These are phyloP conservation scores for Heliconius aoede DNA, from an alignment of 2,888 invertebrate species.

Conservation along the genomic window DNA sequence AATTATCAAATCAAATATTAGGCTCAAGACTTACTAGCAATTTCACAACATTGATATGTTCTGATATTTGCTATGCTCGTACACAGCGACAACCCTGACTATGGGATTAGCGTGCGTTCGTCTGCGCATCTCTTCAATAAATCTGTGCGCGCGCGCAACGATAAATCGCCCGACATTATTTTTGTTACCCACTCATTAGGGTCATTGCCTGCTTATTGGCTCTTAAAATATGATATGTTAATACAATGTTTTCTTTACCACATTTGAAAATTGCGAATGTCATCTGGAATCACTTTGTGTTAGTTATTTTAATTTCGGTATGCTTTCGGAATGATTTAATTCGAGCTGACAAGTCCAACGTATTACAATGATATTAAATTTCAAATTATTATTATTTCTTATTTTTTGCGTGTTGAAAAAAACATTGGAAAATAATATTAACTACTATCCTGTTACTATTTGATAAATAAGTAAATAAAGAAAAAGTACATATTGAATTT, in stretches of 20 bases:
- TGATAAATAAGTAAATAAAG: too few relatives aligned
- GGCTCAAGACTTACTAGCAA: too few relatives aligned
- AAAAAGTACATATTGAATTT: background rate
- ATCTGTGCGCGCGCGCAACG: constrained; percentile 79
- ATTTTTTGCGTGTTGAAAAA: background rate
- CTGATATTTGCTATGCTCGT: constrained; percentile 2
- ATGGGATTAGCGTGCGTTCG: constrained; percentile 71
- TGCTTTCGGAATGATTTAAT: background rate
- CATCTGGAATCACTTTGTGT: constrained; percentile 52
- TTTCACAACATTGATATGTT: background rate
- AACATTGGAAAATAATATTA: too few relatives aligned
- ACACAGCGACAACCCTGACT: constrained; percentile 64
- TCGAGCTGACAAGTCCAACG: background rate
- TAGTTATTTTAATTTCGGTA: constrained; percentile 31
- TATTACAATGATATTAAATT: background rate
- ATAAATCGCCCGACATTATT: constrained; percentile 82
- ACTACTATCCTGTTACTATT: too few relatives aligned
- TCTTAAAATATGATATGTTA: constrained; percentile 74
- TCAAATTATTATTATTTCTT: too few relatives aligned
- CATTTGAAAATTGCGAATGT: constrained; percentile 63
- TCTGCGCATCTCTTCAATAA: constrained; percentile 71
- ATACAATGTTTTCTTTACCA: constrained; percentile 65
- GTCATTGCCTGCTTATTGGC: constrained; percentile 82
- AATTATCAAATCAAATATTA: background rate
- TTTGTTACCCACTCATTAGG: constrained; percentile 82